phyloP scores from a whole-genome alignment of 2,888 invertebrate species.

The Alloplasta piceator region DNA sequence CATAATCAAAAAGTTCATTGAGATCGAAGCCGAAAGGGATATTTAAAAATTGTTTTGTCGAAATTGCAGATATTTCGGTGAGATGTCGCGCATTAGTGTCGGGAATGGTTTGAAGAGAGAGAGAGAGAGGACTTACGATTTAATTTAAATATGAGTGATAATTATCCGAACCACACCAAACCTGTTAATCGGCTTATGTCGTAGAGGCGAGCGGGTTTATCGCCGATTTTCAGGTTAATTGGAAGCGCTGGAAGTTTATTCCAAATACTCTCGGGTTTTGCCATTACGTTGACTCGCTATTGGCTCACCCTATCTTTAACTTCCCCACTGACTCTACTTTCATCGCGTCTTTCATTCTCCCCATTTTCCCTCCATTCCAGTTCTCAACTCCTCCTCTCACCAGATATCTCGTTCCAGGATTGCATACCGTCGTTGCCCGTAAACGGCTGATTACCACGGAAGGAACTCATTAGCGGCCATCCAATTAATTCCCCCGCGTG shows the following conservation, averaged over 20 bases:
- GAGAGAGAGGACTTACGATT: not conserved
- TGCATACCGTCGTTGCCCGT: slow-evolving; percentile 34
- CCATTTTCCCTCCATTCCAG: not conserved
- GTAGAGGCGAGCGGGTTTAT: slow-evolving; percentile 63
- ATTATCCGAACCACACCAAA: slow-evolving; percentile 58
- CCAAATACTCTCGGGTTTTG: slow-evolving; percentile 58
- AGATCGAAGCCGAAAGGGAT: no score
- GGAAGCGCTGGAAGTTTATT: slow-evolving; percentile 69
- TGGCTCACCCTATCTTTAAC: slow-evolving; percentile 23
- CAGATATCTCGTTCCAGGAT: no score
- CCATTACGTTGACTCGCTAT: slow-evolving; percentile 43
- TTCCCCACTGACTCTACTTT: no score
- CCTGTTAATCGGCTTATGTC: slow-evolving; percentile 67
- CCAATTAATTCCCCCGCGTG: slow-evolving; percentile 68
- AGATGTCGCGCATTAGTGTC: no score
- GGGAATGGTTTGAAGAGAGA: no score
- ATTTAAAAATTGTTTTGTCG: no score
- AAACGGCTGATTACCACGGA: slow-evolving; percentile 68
- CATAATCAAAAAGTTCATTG: slow-evolving; percentile 4
- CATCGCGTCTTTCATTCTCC: slow-evolving; percentile 25
- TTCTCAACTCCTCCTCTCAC: no score
- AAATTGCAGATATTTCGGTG: no score
- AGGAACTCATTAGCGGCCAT: slow-evolving; percentile 71
- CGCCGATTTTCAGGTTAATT: slow-evolving; percentile 74
- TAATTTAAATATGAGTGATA: slow-evolving; percentile 55